These are phyloP conservation scores for Idaea straminata DNA, from an alignment of 2,888 invertebrate genomes.

Conservation along the genomic window DNA sequence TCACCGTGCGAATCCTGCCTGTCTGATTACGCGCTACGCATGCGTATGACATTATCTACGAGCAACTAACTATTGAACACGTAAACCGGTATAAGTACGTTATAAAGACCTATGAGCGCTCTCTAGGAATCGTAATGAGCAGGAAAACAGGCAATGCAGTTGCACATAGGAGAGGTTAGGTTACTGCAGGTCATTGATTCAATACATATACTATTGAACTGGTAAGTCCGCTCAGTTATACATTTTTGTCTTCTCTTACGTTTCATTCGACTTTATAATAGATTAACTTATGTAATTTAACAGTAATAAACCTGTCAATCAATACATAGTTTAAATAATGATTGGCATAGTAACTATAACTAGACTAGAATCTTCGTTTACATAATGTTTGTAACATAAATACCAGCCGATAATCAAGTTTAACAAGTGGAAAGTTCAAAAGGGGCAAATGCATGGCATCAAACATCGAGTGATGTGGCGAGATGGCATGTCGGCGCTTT, in stretches of 20 bases:
- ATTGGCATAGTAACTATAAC: not conserved
- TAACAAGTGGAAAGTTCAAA: constrained; percentile 74
- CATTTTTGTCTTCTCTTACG: constrained; percentile 9
- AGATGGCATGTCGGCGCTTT: constrained; percentile 49
- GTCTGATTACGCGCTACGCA: constrained; percentile 74
- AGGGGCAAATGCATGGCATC: constrained; percentile 49
- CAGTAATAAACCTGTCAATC: too few species aligned
- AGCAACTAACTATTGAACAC: constrained; percentile 53
- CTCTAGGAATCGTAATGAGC: constrained; percentile 30
- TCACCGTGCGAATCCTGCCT: constrained; percentile 77
- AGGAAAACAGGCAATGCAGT: constrained; percentile 33
- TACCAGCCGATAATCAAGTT: constrained; percentile 72
- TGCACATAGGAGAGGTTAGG: constrained; percentile 28
- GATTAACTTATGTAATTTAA: too few species aligned
- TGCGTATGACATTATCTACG: constrained; percentile 71
- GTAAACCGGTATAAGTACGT: constrained; percentile 50
- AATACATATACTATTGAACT: constrained; percentile 10
- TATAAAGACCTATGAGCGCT: constrained; percentile 37
- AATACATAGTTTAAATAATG: not conserved
- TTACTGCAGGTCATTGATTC: constrained; percentile 30
- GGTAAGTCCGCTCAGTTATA: constrained; percentile 22
- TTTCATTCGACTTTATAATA: not conserved
- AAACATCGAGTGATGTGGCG: constrained; percentile 32
- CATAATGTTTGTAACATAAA: constrained; percentile 43
- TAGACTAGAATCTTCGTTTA: constrained; percentile 49